Conservation (phyloP, 2,888 invertebrate species). For the Lasioglossum lativentre region DNA sequence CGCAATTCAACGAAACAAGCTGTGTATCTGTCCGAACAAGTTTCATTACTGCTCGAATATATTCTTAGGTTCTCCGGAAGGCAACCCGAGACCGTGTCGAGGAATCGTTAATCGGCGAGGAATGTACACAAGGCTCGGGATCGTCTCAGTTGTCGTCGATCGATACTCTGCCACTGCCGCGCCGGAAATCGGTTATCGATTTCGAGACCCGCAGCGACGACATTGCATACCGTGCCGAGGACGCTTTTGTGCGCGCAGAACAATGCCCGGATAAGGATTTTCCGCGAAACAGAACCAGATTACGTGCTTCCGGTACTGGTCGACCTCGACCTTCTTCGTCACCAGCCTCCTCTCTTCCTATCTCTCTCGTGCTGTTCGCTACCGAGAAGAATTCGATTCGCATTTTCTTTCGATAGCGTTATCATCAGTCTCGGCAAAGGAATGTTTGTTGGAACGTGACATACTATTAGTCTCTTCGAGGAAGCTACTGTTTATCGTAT, state of each 20-base stretch:
- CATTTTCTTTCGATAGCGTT: background rate
- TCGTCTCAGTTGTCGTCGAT: constrained; percentile 55
- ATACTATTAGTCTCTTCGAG: background rate
- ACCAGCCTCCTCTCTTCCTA: background rate
- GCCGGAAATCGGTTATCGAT: constrained; percentile 62
- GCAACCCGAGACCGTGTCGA: constrained; percentile 69
- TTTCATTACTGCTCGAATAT: background rate
- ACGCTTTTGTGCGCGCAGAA: constrained; percentile 39
- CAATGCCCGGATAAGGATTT: constrained; percentile 62
- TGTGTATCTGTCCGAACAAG: background rate
- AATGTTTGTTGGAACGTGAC: background rate
- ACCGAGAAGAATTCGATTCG: background rate
- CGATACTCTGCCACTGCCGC: constrained; percentile 47
- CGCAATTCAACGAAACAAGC: too few species aligned
- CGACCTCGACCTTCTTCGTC: constrained; percentile 39
- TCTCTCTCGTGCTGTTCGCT: background rate
- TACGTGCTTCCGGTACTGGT: constrained; percentile 22
- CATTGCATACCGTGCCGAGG: constrained; percentile 51
- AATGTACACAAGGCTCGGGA: constrained; percentile 41
- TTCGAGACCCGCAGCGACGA: background rate
- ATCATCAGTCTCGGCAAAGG: background rate
- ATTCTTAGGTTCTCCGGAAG: background rate
- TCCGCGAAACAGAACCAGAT: constrained; percentile 40
- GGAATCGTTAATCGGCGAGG: constrained; percentile 60
- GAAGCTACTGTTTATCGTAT: too few species aligned